A percentile compares a stretch with the other conserved stretches of the same genome.
phyloP scores from a whole-genome alignment of 2,888 invertebrate genomes.

The Pandemis corylana region DNA sequence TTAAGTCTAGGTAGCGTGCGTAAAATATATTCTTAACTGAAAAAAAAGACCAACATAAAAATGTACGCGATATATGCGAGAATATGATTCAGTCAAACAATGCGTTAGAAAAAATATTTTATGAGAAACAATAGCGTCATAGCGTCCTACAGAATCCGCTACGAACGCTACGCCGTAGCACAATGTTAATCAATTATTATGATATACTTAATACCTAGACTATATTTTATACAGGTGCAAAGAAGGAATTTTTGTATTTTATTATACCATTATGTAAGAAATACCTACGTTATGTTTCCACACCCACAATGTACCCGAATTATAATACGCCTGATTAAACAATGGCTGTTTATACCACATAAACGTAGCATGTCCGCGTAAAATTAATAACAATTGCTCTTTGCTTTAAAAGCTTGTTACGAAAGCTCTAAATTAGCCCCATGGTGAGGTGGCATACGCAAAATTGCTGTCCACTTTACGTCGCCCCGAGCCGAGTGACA shows the following conservation, averaged over 20 bases:
- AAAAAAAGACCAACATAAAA: neutral
- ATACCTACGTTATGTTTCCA: no score
- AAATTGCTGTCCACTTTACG: constrained; percentile 10
- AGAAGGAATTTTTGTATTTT: no score
- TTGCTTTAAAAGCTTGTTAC: constrained; percentile 14
- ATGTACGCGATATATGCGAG: neutral
- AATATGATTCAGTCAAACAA: neutral
- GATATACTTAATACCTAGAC: no score
- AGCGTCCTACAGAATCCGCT: neutral
- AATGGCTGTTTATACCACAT: neutral
- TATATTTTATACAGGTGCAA: no score
- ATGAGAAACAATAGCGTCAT: neutral
- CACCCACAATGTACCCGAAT: neutral
- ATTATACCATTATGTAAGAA: no score
- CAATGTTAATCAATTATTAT: neutral
- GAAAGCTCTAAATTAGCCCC: constrained; percentile 11
- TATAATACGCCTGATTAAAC: neutral
- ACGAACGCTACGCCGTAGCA: constrained; percentile 45
- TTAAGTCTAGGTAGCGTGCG: neutral
- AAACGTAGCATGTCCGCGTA: neutral
- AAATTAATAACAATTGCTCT: constrained; percentile 8
- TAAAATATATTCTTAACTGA: neutral
- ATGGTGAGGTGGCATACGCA: constrained; percentile 2
- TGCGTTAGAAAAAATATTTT: neutral
- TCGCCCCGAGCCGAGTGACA: constrained; percentile 4